These are phyloP conservation scores for Argyrosomus japonicus DNA, from an alignment of 2,113 vertebrate species.

Conservation along the genomic window DNA sequence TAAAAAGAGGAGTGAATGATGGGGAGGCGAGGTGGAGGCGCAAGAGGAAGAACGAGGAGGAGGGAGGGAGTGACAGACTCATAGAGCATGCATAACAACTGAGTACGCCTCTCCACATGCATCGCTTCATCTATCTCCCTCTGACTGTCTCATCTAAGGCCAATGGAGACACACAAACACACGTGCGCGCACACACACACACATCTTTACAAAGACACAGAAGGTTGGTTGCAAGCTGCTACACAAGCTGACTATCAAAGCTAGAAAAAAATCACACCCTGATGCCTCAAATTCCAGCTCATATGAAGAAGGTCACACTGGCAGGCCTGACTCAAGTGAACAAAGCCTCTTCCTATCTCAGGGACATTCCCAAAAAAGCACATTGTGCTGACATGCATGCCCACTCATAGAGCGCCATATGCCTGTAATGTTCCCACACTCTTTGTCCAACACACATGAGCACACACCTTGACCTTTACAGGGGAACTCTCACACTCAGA, in stretches of 20 bases:
- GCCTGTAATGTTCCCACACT: slow-evolving; percentile 39
- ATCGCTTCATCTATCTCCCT: slow-evolving; percentile 61
- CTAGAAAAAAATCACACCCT: slow-evolving; percentile 24
- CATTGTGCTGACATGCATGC: slow-evolving; percentile 45
- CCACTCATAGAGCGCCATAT: slow-evolving; percentile 40
- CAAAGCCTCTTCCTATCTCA: slow-evolving; percentile 56
- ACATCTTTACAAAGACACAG: slow-evolving; percentile 53
- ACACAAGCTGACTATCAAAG: slow-evolving; percentile 65
- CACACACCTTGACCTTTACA: slow-evolving; percentile 60
- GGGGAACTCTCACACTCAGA: slow-evolving; percentile 30
- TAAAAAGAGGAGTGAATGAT: slow-evolving; percentile 77
- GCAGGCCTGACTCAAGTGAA: slow-evolving; percentile 28
- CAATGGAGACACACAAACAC: slow-evolving; percentile 34
- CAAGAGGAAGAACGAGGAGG: slow-evolving; percentile 20
- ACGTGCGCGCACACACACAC: slow-evolving; percentile 2
- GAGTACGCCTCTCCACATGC: slow-evolving; percentile 59
- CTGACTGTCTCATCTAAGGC: slow-evolving; percentile 57
- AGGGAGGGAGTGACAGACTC: slow-evolving; percentile 55
- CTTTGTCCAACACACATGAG: slow-evolving; percentile 2
- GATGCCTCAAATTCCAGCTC: slow-evolving; percentile 48
- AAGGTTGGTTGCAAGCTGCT: slow-evolving; percentile 65
- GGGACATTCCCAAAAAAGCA: slow-evolving; percentile 51
- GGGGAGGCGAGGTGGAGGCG: slow-evolving; percentile 41
- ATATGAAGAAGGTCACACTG: slow-evolving; percentile 61
- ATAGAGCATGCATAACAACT: slow-evolving; percentile 70